phyloP scores from a whole-genome alignment of 2,113 vertebrate species.

The Lonchura striata region DNA sequence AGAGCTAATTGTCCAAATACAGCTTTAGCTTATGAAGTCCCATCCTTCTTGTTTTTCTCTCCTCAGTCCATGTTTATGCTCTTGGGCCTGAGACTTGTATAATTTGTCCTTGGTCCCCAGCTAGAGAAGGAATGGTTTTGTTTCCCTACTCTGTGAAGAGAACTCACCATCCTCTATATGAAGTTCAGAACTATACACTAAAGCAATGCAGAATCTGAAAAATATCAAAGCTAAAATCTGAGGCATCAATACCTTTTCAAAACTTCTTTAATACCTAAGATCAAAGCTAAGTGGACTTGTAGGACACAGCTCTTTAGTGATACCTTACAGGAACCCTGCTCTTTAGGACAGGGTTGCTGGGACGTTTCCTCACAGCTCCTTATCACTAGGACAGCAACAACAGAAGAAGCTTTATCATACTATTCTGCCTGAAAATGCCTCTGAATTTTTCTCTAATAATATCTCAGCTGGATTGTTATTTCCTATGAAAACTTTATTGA shows the following conservation, averaged over 20 bases:
- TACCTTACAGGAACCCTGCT: not conserved
- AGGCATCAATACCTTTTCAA: not conserved
- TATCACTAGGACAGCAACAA: not conserved
- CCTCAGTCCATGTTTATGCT: not conserved
- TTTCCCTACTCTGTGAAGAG: not conserved
- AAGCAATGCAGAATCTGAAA: not conserved
- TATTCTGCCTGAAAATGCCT: not conserved
- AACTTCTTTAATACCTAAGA: not conserved
- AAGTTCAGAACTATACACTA: not conserved
- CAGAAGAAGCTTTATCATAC: not conserved
- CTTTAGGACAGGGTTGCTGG: not conserved
- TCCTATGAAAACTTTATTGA: constrained; percentile 40
- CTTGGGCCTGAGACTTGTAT: not conserved
- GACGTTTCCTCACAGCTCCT: not conserved
- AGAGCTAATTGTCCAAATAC: not conserved
- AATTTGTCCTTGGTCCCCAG: not conserved
- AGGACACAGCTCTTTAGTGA: not conserved
- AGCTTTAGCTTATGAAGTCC: not conserved
- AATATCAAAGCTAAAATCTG: not conserved
- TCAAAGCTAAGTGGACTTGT: not conserved
- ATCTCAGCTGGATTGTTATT: constrained; percentile 25
- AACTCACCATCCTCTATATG: not conserved
- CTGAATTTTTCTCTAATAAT: constrained; percentile 10
- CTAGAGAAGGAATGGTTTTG: not conserved
- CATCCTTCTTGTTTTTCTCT: not conserved